Evolutionary conservation across 2,888 invertebrate genomes (phyloP), one percentile per base, ranked within the genome.

Genomic region (Epirrhoe alternata): DNA sequence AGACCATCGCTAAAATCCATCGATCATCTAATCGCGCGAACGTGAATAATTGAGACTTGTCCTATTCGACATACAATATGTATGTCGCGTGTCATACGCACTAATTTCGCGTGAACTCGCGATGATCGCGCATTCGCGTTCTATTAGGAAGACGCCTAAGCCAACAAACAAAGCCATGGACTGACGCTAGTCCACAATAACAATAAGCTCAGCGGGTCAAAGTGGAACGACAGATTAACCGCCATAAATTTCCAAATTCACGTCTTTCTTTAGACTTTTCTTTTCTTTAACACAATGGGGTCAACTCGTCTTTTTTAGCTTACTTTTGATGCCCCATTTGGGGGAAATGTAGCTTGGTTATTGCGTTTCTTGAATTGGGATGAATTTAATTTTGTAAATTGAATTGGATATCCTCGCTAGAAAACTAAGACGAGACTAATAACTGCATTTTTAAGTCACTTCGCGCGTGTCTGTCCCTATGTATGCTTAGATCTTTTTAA

Each of bases 171-270:
- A 47, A 47, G 16, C 12, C 14, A 47, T 12, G 47, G 47, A 6
- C 12, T 5, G 16, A 47, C 14, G 16, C 16, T 14, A 7, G 47
- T 16, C 7, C n/a, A 42, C 42, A 47, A 47, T 47, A 47, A 47
- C 47, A 47, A 47, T 47, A 56, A 51, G 24, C 30, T 51, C 51
- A n/a, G 74, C 74, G 75, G 75, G 76, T 71, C 62, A 74, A 75
- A 80, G 75, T 80, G 76, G 78, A 82, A 82, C 74, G 77, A 76
- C 77, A 81, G 82, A 83, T 85, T 83, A 82, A 79, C 72, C 71
- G 73, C 78, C 79, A 79, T 83, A 84, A 83, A 82, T 83, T 82
- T 71, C 74, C 72, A 75, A 79, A 81, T 79, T 77, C 75, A 68
- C 38, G 73, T 77, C 77, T 82, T 76, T 73, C 68, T 61, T 63